A percentile compares a stretch with the other conserved stretches of the same genome.
These are phyloP conservation scores for Crenichthys baileyi DNA, from an alignment of 2,797 vertebrate species.

Conservation along the genomic window DNA sequence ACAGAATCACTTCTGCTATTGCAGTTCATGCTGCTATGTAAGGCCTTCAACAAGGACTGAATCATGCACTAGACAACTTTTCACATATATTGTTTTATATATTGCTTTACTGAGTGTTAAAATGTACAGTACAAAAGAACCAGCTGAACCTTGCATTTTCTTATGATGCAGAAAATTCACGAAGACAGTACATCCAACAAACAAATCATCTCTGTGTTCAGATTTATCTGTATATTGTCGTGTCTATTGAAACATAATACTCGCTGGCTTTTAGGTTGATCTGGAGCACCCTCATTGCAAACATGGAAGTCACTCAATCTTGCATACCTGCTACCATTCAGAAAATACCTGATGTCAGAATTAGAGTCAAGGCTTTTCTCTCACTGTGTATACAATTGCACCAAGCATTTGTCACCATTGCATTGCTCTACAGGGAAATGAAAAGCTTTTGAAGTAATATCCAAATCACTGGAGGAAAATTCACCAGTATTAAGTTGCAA, in stretches of 20 bases:
- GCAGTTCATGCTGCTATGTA: constrained; percentile 51
- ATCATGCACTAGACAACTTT: constrained; percentile 24
- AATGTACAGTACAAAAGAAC: not conserved
- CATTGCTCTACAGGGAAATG: constrained; percentile 64
- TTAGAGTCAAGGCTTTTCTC: constrained; percentile 30
- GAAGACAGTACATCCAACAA: not conserved
- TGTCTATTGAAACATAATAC: constrained; percentile 1
- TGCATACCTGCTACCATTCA: constrained; percentile 25
- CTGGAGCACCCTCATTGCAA: constrained; percentile 10
- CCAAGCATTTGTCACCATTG: constrained; percentile 55
- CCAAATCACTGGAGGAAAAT: constrained; percentile 62
- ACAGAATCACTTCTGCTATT: constrained; percentile 29
- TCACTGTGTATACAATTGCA: constrained; percentile 40
- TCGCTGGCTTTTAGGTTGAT: constrained; percentile 17
- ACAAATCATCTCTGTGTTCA: constrained; percentile 10
- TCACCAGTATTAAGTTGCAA: constrained; percentile 57
- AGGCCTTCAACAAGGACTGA: constrained; percentile 28
- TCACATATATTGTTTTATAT: not conserved
- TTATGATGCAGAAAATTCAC: constrained; percentile 9
- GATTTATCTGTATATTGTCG: not conserved
- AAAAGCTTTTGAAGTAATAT: constrained; percentile 62
- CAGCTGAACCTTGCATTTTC: constrained; percentile 7
- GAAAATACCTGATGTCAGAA: constrained; percentile 44
- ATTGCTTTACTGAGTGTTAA: constrained; percentile 13
- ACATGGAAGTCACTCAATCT: constrained; percentile 9